These are phyloP conservation scores for Entomobrya multifasciata DNA, from an alignment of 2,888 invertebrate genomes.

Conservation along the genomic window DNA sequence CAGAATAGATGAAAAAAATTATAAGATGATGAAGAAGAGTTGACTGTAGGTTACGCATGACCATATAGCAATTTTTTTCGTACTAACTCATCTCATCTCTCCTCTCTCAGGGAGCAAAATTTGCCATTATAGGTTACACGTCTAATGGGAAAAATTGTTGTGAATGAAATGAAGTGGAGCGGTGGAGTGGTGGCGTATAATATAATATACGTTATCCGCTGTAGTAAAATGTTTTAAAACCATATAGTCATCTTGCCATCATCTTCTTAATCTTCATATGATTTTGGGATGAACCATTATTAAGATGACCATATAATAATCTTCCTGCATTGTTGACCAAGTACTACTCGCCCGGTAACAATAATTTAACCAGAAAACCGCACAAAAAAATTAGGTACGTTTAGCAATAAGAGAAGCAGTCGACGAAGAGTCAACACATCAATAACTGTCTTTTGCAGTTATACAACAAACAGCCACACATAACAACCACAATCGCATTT, in stretches of 20 bases:
- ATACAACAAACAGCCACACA: constrained; percentile 35
- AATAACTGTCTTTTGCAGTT: constrained; percentile 58
- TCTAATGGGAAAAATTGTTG: constrained; percentile 29
- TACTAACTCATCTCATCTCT: constrained; percentile 15
- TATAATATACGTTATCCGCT: too few species aligned
- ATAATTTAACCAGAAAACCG: neutral
- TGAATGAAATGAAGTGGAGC: constrained; percentile 36
- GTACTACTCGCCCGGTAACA: constrained; percentile 14
- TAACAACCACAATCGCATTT: neutral
- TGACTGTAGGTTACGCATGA: constrained; percentile 48
- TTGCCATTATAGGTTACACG: constrained; percentile 42
- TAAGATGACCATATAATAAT: neutral
- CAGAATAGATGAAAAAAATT: neutral
- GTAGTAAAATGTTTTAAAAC: too few species aligned
- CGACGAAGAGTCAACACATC: constrained; percentile 1
- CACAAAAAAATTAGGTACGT: neutral
- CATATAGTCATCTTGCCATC: neutral
- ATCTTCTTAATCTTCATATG: neutral
- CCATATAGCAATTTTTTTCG: neutral
- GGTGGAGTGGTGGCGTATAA: too few species aligned
- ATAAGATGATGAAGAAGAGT: constrained; percentile 38
- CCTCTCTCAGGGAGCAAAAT: constrained; percentile 12
- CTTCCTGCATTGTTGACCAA: too few species aligned
- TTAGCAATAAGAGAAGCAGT: too few species aligned
- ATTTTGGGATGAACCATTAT: constrained; percentile 11